Base-by-base conservation (phyloP, 1,140 invertebrate genomes). In the Drosophila yakuba region DNA sequence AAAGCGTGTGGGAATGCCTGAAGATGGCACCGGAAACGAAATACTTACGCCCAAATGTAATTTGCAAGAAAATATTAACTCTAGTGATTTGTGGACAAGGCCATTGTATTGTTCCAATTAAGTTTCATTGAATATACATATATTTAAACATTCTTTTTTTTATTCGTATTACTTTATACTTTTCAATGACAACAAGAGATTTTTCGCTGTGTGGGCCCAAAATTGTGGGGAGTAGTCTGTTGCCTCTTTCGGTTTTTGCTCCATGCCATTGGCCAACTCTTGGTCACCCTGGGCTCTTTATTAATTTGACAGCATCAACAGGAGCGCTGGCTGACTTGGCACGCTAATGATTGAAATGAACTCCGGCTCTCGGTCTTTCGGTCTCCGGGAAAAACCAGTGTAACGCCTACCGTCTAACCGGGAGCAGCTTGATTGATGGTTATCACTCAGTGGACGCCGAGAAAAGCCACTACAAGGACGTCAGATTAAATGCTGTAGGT, bases 231-330 rank as follows among this genome's bases (percentile, higher is more conserved):
- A 63, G 62, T 45, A 54, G 62, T 62, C 69, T 23, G 44, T 47
- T 51, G 36, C 54, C 56, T n/a, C 28, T 51, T 23, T 59, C 25
- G 54, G 15, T 3, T 35, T 11, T 50, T 51, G 55, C n/a, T 59
- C 62, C 38, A 32, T 38, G 41, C 63, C 35, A 5, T 48, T 62
- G 36, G 38, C 71, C 35, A 71, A 44, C 66, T 44, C 66, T 67
- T 67, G 66, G 39, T 50, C 47, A 45, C 45, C n/a, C 61, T 41
- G 56, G 72, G 80, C 79, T 84, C 80, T 89, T 88, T 91, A 91
- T 91, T 91, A 91, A 91, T 91, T 91, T 91, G 88, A 89, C 88
- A 90, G 83, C 86, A 88, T 90, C 86, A 91, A 90, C 83, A 88
- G 85, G 80, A 72, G 73, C 64, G 73, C 64, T 62, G 63, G 51